Evolutionary conservation across 2,888 invertebrate genomes (phyloP).

Genomic region (Parnassius apollo): DNA sequence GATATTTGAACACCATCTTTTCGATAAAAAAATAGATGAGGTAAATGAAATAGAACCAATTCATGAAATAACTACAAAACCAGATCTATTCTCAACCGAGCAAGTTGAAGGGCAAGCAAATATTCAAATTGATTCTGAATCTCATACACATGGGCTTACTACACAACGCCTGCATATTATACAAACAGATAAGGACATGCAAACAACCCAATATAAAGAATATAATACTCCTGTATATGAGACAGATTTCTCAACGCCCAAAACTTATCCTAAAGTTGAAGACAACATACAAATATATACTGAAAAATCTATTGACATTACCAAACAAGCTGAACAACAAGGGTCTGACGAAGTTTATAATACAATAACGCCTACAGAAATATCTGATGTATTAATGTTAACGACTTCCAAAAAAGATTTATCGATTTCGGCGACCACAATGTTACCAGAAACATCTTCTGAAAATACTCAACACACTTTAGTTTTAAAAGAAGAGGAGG

Average conservation of each 20-base stretch:
- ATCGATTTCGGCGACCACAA: not conserved
- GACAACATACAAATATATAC: conserved; percentile 3
- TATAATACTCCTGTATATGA: not conserved
- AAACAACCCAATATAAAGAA: conserved; percentile 2
- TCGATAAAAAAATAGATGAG: not conserved
- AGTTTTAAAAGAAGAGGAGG: conserved; percentile 1
- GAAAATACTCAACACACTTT: conserved; percentile 9
- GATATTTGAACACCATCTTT: not conserved
- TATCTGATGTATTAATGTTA: not conserved
- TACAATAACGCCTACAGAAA: conserved; percentile 3
- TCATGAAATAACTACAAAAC: conserved; percentile 13
- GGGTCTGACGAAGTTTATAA: conserved; percentile 1
- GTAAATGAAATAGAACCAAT: conserved; percentile 7
- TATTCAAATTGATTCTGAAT: not conserved
- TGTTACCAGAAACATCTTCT: conserved; percentile 10
- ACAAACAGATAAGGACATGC: not conserved
- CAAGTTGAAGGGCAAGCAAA: not conserved
- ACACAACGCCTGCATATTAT: not conserved
- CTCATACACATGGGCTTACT: not conserved
- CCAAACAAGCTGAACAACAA: not conserved
- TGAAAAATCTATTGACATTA: conserved; percentile 10
- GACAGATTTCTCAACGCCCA: conserved; percentile 8
- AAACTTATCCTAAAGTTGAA: not conserved
- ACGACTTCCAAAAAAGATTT: conserved; percentile 9
- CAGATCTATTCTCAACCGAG: conserved; percentile 1